These are phyloP conservation scores for Oryzias melastigma DNA, from an alignment of 2,113 vertebrate species.

Conservation along the genomic window DNA sequence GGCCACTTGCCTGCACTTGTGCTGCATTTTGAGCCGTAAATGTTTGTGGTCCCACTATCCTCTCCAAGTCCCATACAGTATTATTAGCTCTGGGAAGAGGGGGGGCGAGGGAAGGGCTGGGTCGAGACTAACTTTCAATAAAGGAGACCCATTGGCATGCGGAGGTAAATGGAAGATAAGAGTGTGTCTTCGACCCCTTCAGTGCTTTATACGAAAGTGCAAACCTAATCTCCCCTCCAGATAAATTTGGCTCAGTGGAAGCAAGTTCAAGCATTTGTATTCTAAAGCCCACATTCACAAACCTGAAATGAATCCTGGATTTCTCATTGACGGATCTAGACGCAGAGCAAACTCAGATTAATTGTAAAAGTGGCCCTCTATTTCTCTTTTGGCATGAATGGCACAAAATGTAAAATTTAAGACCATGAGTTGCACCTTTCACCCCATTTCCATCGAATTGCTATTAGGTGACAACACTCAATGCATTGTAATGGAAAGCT, in stretches of 20 bases:
- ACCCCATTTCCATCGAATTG: not conserved
- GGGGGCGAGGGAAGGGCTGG: slow-evolving; percentile 31
- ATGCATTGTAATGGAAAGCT: slow-evolving; percentile 9
- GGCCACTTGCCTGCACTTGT: slow-evolving; percentile 67
- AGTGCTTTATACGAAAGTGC: slow-evolving; percentile 64
- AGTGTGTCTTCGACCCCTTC: slow-evolving; percentile 61
- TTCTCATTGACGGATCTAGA: slow-evolving; percentile 70
- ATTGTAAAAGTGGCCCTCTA: slow-evolving; percentile 52
- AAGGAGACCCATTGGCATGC: slow-evolving; percentile 58
- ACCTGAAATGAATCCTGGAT: slow-evolving; percentile 61
- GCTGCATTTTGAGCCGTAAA: slow-evolving; percentile 66
- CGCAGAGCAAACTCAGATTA: slow-evolving; percentile 73
- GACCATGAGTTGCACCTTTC: slow-evolving; percentile 9
- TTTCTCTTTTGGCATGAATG: slow-evolving; percentile 32
- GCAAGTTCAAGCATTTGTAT: slow-evolving; percentile 55
- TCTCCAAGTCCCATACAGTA: slow-evolving; percentile 61
- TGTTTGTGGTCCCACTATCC: slow-evolving; percentile 57
- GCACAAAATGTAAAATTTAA: too few species aligned
- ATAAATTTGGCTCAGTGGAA: slow-evolving; percentile 67
- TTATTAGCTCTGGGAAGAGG: slow-evolving; percentile 51
- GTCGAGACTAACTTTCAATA: slow-evolving; percentile 58
- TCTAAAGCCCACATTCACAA: slow-evolving; percentile 61
- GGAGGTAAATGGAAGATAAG: slow-evolving; percentile 69
- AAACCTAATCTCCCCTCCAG: slow-evolving; percentile 65
- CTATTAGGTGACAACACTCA: not conserved